Conservation (phyloP, 1,140 invertebrate genomes). For the Dryas iulia region DNA sequence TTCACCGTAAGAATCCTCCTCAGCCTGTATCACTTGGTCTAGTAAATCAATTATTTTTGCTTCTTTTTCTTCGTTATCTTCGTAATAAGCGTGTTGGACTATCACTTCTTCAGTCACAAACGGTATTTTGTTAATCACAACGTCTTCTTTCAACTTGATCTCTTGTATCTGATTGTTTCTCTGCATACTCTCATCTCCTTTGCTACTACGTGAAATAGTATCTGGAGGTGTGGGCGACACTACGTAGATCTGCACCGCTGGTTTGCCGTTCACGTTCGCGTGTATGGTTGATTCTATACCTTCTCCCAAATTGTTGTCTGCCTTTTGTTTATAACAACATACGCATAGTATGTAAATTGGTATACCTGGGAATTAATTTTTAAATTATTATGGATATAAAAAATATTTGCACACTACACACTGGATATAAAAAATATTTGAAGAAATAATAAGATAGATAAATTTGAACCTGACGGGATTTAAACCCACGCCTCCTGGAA, state of each 20-base stretch:
- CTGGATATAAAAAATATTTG: no score
- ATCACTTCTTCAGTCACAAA: slow-evolving; percentile 52
- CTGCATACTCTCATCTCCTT: slow-evolving; percentile 35
- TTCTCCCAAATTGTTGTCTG: slow-evolving; percentile 31
- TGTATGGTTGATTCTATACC: slow-evolving; percentile 37
- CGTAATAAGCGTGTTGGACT: slow-evolving; percentile 55
- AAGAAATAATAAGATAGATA: no score
- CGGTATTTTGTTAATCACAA: slow-evolving; percentile 33
- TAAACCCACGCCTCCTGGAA: no score
- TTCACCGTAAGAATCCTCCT: slow-evolving; percentile 69
- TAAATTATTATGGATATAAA: no score
- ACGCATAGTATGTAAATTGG: slow-evolving; percentile 60
- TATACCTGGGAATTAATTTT: slow-evolving; percentile 51
- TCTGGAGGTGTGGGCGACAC: slow-evolving; percentile 65
- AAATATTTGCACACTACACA: no score
- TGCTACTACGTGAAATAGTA: slow-evolving; percentile 51
- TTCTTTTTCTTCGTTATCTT: slow-evolving; percentile 71
- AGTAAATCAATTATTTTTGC: slow-evolving; percentile 73
- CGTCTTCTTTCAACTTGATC: slow-evolving; percentile 36
- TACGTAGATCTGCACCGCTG: slow-evolving; percentile 61
- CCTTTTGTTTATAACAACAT: slow-evolving; percentile 50
- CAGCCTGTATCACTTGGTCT: slow-evolving; percentile 72
- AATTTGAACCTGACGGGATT: no score
- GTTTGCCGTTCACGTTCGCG: slow-evolving; percentile 51
- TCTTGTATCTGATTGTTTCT: slow-evolving; percentile 35